Evolutionary conservation across 1,140 invertebrate species (phyloP), one percentile per base, ranked within the genome.

Genomic region (Sminthurides bifidus): DNA sequence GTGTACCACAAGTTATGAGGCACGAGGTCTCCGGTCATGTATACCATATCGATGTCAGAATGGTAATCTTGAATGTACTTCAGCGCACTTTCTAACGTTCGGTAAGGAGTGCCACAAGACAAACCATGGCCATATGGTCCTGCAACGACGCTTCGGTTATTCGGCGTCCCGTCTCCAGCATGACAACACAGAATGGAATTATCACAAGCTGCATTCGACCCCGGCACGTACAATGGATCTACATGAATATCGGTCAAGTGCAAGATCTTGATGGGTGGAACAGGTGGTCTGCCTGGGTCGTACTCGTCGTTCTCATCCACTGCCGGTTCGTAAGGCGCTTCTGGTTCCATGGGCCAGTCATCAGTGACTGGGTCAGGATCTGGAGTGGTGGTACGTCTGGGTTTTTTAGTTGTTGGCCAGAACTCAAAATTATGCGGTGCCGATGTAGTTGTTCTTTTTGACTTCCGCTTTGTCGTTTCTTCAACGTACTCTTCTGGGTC

Each of bases 11-110:
- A 6, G 29, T 83, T 80, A 67, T 92, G 87, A 57, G 86, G 80
- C 41, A 89, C 79, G 2, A 86, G 75, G 66, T 92, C 88, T 5
- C 88, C 88, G 24, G 87, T 87, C 70, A 86, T 88, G 63, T 88
- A 83, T 52, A 92, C 75, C 21, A 79, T 77, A 55, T 87, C 82
- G 52, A 84, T 75, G 70, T 82, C 72, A 71, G 79, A 4, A 10
- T 6, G 6, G 12, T 10, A 10, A n/a, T 43, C 19, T 37, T n/a
- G 44, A 33, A 75, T 74, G 35, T 73, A 67, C 17, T 68, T 59
- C 19, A 76, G 58, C 21, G 72, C 66, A 35, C 84, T 76, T 26
- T 79, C 73, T 24, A 84, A 74, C 0, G 80, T 71, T 66, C 79
- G 76, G 71, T 77, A 73, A 0, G 85, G 85, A 1, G 77, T 74